Evolutionary conservation across 2,888 invertebrate species (phyloP).

Genomic region (Drosophila setosimentum): DNA sequence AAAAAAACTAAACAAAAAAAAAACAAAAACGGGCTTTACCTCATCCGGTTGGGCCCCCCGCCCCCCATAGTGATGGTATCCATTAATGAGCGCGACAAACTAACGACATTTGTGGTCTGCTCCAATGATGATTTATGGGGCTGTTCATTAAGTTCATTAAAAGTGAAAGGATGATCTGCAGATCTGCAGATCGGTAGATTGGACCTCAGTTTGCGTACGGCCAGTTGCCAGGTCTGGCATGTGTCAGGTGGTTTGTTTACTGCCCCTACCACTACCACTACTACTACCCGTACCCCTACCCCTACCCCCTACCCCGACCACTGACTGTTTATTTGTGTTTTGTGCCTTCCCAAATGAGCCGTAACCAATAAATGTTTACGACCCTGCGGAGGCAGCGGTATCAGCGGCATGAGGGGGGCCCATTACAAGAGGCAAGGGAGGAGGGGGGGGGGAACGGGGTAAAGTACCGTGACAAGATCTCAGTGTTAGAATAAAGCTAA

Average conservation of each 20-base stretch:
- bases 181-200: slow-evolving; percentile 34
- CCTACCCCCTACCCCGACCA: not conserved
- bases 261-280: not conserved
- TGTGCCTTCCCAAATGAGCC: slow-evolving; percentile 68
- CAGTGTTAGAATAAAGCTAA: slow-evolving; percentile 16
- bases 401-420: not conserved
- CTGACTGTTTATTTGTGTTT: slow-evolving; percentile 55
- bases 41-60: not conserved
- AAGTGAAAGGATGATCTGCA: slow-evolving; percentile 74
- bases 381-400: slow-evolving; percentile 40
- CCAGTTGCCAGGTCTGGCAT: slow-evolving; percentile 7
- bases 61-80: slow-evolving; percentile 17
- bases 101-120: slow-evolving; percentile 64
- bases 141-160: slow-evolving; percentile 77
- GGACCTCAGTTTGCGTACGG: slow-evolving; percentile 9
- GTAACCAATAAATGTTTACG: slow-evolving; percentile 79
- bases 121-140: slow-evolving; percentile 74
- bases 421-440: not conserved
- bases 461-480: slow-evolving; percentile 34
- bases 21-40: not conserved
- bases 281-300: not conserved
- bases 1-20: too few species aligned
- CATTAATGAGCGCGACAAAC: slow-evolving; percentile 79
- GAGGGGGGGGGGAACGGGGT: not conserved
- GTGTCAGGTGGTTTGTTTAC: slow-evolving; percentile 44